These are phyloP conservation scores for Cephalotes varians DNA, from an alignment of 2,888 invertebrate species.

Conservation along the genomic window DNA sequence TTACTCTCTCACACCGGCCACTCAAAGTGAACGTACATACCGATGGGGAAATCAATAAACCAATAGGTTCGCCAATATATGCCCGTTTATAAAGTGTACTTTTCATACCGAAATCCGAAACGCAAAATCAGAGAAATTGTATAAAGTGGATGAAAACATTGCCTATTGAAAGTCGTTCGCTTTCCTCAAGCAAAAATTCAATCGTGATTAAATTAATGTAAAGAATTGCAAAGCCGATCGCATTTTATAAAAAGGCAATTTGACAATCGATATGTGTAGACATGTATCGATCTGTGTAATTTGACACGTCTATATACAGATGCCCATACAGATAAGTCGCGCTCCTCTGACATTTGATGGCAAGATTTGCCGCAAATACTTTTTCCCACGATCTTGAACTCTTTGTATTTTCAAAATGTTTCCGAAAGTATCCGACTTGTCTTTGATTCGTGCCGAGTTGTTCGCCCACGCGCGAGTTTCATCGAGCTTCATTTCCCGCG, in stretches of 20 bases:
- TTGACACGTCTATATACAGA: no score
- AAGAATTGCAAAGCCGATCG: neutral
- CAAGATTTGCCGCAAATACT: conserved; percentile 5
- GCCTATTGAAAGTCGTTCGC: neutral
- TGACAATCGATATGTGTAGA: neutral
- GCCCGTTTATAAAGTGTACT: conserved; percentile 65
- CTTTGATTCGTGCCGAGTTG: conserved; percentile 50
- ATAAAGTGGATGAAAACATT: neutral
- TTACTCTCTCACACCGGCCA: conserved; percentile 71
- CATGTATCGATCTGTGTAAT: neutral
- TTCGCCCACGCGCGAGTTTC: conserved; percentile 24
- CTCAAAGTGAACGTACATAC: conserved; percentile 66
- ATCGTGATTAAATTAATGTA: neutral
- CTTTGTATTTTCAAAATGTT: conserved; percentile 26
- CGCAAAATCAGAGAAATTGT: neutral
- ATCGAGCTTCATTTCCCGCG: conserved; percentile 43
- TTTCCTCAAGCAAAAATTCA: neutral
- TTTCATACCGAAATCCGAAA: conserved; percentile 18
- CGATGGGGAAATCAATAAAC: conserved; percentile 75
- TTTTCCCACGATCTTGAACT: conserved; percentile 63
- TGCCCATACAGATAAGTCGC: neutral
- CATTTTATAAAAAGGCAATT: neutral
- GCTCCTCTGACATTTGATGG: neutral
- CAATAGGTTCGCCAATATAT: conserved; percentile 69
- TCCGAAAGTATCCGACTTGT: conserved; percentile 61